Conservation (phyloP, 2,888 invertebrate species). For the Pyrgus malvae region DNA sequence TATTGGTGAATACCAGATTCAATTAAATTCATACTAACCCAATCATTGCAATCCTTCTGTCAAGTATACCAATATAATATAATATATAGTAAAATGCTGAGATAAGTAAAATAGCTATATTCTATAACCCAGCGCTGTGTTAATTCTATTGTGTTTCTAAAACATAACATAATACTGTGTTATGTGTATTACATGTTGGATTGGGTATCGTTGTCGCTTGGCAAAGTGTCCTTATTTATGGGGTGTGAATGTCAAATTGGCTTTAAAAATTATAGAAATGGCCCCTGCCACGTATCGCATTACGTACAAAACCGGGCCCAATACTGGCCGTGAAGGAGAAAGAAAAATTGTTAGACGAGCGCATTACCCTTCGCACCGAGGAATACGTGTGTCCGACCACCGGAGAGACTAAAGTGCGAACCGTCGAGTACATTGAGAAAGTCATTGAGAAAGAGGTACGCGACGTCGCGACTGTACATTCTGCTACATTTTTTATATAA, state of each 20-base stretch:
- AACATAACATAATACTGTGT: conserved; percentile 30
- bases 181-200: conserved; percentile 35
- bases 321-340: conserved; percentile 92
- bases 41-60: background rate
- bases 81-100: background rate
- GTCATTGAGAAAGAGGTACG: conserved; percentile 97
- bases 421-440: conserved; percentile 97
- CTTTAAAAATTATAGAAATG: conserved; percentile 82
- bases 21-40: background rate
- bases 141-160: conserved; percentile 32
- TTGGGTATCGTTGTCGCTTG: conserved; percentile 62
- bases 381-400: conserved; percentile 93
- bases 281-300: conserved; percentile 91
- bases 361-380: conserved; percentile 93
- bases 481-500: conserved; percentile 47
- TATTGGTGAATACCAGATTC: conserved; percentile 22
- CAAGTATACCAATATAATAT: background rate
- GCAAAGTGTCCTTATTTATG: conserved; percentile 50
- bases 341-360: conserved; percentile 94
- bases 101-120: background rate
- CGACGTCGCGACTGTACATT: conserved; percentile 65
- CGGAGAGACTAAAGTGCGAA: conserved; percentile 93
- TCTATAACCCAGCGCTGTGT: conserved; percentile 20
- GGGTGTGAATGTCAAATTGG: conserved; percentile 76
- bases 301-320: conserved; percentile 92